A percentile compares a stretch with the other conserved stretches of the same genome.
These are phyloP conservation scores for Cydia pomonella DNA, from an alignment of 1,140 invertebrate species.

Conservation along the genomic window DNA sequence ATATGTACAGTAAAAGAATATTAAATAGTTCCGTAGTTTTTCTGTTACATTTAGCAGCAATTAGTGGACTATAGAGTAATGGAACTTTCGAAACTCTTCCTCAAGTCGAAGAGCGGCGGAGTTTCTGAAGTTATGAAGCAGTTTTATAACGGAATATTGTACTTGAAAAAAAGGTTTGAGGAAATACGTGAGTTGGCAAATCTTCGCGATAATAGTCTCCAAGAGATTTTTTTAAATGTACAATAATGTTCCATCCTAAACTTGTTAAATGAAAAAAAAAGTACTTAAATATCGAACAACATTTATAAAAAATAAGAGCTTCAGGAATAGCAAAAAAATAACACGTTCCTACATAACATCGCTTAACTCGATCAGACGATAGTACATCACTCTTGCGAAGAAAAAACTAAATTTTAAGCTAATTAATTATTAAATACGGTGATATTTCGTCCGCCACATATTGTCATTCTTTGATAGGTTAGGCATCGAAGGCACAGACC, in stretches of 20 bases:
- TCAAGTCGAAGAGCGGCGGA: neutral
- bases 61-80: neutral
- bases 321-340: too few species aligned
- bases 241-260: neutral
- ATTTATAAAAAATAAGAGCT: neutral
- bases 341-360: too few species aligned
- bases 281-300: neutral
- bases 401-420: too few species aligned
- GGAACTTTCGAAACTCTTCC: neutral
- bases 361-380: too few species aligned
- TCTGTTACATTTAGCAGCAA: neutral
- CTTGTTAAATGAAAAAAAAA: neutral
- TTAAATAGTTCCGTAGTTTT: neutral
- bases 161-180: neutral
- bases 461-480: too few species aligned
- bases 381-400: too few species aligned
- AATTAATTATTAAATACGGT: too few species aligned
- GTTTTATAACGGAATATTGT: slow-evolving; percentile 6
- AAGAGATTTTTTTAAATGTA: neutral
- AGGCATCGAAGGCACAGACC: too few species aligned
- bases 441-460: too few species aligned
- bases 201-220: neutral
- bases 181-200: neutral
- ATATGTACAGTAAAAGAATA: too few species aligned
- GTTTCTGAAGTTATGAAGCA: neutral